phyloP scores from a whole-genome alignment of 1,140 invertebrate genomes.

The Papilio xuthus region DNA sequence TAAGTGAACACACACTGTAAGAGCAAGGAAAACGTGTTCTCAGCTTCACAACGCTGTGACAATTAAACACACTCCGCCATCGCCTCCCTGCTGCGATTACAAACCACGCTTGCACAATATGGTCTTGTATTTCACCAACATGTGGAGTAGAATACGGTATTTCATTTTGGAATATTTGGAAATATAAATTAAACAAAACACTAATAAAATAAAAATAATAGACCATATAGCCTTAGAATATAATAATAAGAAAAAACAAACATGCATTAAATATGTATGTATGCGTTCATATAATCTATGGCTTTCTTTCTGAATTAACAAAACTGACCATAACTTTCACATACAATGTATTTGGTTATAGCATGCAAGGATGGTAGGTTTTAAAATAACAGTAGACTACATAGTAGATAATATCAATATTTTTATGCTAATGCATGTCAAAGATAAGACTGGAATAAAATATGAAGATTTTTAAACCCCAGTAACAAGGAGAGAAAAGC shows the following conservation, averaged over 20 bases:
- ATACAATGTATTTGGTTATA: too few species aligned
- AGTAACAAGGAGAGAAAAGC: constrained; percentile 10
- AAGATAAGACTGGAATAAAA: not conserved
- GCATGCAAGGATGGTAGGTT: not conserved
- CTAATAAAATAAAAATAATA: too few species aligned
- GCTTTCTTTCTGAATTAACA: too few species aligned
- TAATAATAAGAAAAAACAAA: too few species aligned
- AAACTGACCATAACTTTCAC: too few species aligned
- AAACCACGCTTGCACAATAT: constrained; percentile 11
- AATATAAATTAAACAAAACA: too few species aligned
- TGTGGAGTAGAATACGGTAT: not conserved
- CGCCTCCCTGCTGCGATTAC: not conserved
- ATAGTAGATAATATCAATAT: not conserved
- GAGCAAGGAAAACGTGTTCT: not conserved
- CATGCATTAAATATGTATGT: too few species aligned
- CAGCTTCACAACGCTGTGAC: not conserved
- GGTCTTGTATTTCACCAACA: not conserved
- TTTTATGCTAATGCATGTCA: not conserved
- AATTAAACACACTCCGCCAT: constrained; percentile 7
- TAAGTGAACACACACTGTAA: not conserved
- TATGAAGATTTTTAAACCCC: not conserved
- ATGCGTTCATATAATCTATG: too few species aligned
- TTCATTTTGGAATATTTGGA: too few species aligned
- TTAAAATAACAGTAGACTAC: too few species aligned
- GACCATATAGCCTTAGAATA: too few species aligned